Evolutionary conservation across 2,888 invertebrate genomes (phyloP), one percentile per base, ranked within the genome.

Genomic region (Scaptomyza reducta): DNA sequence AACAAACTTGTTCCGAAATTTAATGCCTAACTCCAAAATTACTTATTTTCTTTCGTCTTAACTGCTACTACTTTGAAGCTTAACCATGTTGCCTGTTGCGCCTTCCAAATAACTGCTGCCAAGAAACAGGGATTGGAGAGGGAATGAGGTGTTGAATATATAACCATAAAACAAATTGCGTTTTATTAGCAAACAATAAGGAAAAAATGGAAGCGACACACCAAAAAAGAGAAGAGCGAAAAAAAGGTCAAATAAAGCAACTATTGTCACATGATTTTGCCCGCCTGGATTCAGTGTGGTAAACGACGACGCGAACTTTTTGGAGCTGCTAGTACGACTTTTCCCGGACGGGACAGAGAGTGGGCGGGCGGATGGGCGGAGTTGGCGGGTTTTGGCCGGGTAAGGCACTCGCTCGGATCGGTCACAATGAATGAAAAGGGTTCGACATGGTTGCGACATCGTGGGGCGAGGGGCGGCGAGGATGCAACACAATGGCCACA

Each of bases 391-490:
- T 6, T 14, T 3, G 11, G 14, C 13, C 31, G 58, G 45, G 16
- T 27, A 42, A 3, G 35, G 16, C 5, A 25, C 25, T 50, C 29
- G 51, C 29, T 49, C 31, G 72, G 42, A 73, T 74, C 62, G 77
- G 67, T 56, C 57, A 74, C 80, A 77, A 73, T 85, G 88, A 76
- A 72, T 84, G 88, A 85, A 85, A 85, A 85, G 84, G 84, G 84
- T 85, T 85, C 84, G 84, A 84, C 88, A 74, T 59, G 59, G 59
- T 56, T 54, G 70, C 73, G 80, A 78, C 63, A 77, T 31, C 22
- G 22, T 1, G 31, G 31, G 65, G 6, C 13, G 31, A 3, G 31
- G 31, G 31, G 9, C 1, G 29, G 3, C 5, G 5, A 9, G 78
- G 86, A 84, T 76, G 71, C 41, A 31, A 63, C 51, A 80, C 85